Percentiles rank a stretch among this genome's conserved stretches.
Conservation (phyloP, 2,113 vertebrate genomes). For the Physeter macrocephalus region DNA sequence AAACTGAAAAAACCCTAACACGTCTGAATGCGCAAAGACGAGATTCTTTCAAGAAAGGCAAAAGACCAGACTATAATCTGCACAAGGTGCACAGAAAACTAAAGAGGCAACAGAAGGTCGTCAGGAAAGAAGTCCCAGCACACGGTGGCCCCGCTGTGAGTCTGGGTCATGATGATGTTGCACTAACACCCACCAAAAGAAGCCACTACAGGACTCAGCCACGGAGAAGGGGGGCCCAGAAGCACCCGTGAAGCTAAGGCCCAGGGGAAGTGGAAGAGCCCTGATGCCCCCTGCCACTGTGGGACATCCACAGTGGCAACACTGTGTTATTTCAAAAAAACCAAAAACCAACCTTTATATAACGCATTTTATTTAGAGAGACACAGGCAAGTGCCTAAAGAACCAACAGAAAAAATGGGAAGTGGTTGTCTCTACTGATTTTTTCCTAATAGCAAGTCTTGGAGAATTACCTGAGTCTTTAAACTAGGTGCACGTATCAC, state of each 20-base stretch:
- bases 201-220: not conserved
- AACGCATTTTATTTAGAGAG: not conserved
- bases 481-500: not conserved
- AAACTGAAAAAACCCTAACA: not conserved
- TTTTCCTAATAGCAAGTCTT: not conserved
- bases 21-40: not conserved
- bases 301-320: not conserved
- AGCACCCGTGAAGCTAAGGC: not conserved
- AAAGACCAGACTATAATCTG: not conserved
- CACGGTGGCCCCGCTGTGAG: rapidly evolving
- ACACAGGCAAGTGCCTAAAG: not conserved
- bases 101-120: not conserved
- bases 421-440: not conserved
- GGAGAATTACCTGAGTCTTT: not conserved
- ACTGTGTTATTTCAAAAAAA: too few relatives aligned
- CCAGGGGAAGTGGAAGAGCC: not conserved
- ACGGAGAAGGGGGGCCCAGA: not conserved
- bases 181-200: rapidly evolving
- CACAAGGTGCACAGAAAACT: not conserved
- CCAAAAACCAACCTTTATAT: not conserved
- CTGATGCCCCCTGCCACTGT: not conserved
- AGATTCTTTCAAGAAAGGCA: not conserved
- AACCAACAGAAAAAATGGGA: not conserved
- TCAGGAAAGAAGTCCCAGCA: not conserved
- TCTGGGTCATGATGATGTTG: rapidly evolving